These are phyloP conservation scores for Pterobdella sp. DNA, from an alignment of 2,888 invertebrate species.

Conservation along the genomic window DNA sequence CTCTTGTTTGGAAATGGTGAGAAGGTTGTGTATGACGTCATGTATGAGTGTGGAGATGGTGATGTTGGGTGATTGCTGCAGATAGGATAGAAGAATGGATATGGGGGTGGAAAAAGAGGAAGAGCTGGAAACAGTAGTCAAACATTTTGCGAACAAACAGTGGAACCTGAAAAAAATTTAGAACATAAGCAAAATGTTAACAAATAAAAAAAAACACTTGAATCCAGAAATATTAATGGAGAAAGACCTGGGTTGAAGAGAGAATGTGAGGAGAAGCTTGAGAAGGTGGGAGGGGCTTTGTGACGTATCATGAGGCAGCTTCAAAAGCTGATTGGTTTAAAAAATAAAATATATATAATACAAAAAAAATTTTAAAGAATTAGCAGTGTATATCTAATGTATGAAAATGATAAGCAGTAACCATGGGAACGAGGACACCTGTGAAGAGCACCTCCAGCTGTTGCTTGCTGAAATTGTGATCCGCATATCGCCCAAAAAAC, in stretches of 20 bases:
- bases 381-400: neutral
- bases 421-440: slow-evolving; percentile 71
- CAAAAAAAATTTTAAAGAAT: neutral
- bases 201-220: no score
- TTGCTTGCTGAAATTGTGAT: slow-evolving; percentile 63
- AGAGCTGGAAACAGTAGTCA: slow-evolving; percentile 29
- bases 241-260: slow-evolving; percentile 63
- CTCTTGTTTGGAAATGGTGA: slow-evolving; percentile 39
- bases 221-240: no score
- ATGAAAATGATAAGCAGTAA: slow-evolving; percentile 46
- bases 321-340: slow-evolving; percentile 47
- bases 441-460: slow-evolving; percentile 70
- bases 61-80: slow-evolving; percentile 61
- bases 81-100: slow-evolving; percentile 64
- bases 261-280: slow-evolving; percentile 72
- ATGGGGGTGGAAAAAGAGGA: slow-evolving; percentile 59
- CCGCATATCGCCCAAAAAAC: slow-evolving; percentile 71
- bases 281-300: slow-evolving; percentile 73
- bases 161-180: slow-evolving; percentile 20
- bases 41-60: slow-evolving; percentile 56
- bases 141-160: slow-evolving; percentile 6
- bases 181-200: no score
- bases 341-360: neutral
- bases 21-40: slow-evolving; percentile 46
- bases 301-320: slow-evolving; percentile 70